Base-by-base conservation (phyloP, 2,797 vertebrate species). In the Vultur gryphus region DNA sequence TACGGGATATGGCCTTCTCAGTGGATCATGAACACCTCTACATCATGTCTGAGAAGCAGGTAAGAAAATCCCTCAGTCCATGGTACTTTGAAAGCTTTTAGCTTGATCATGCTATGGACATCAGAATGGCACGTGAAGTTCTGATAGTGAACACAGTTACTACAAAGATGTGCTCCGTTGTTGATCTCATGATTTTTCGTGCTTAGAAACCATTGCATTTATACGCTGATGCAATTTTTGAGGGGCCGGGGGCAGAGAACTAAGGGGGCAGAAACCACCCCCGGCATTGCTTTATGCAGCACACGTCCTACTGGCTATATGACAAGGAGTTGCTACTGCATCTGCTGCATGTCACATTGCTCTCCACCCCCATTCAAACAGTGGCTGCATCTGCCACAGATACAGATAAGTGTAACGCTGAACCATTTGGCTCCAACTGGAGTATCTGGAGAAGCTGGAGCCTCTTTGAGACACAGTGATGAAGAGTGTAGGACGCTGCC, bases 11-110 rank as follows among this genome's bases (percentile, higher is more conserved):
- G 99, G 99, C 99, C 79, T 99, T 99, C 98, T 99, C 99, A 6
- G 96, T 98, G 58, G 99, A 99, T 94, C 98, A 99, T 2, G 99
- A 99, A 37, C 99, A 99, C 87, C 99, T 99, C 93, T 99, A 99
- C 87, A 98, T 99, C 98, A 99, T 99, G 99, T 99, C 99, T 13
- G 99, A 99, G 95, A 99, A 98, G 91, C 99, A 99, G 99, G 99
- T 99, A 94, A 98, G 98, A 88, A 77, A 3, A 26, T 4, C 6
- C 7, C 2, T 13, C 44, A 58, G 6, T 11, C 29, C 1, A 0
- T 2, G 9, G 12, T 64, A 24, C 49, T 90, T 19, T 16, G 9
- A 31, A 89, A 61, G 18, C 33, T 57, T 87, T 51, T 24, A 43
- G 1, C 49, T 77, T 59, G 14, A 1, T 31, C 20, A 0, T 31